Evolutionary conservation across 2,888 invertebrate species (phyloP).

Genomic region (Apeira syringaria): DNA sequence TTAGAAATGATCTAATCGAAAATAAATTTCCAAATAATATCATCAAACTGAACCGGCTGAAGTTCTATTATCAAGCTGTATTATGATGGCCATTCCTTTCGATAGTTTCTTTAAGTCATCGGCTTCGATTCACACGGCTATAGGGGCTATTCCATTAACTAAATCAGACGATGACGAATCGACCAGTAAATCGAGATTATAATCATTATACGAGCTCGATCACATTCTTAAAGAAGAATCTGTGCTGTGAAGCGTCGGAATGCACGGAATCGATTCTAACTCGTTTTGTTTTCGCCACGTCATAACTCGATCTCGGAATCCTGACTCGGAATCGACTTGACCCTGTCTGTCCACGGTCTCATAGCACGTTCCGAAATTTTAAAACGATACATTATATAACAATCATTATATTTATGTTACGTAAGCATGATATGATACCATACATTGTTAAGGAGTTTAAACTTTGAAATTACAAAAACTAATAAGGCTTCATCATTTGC

Average conservation of each 20-base stretch:
- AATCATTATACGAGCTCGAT: conserved; percentile 71
- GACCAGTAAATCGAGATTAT: conserved; percentile 77
- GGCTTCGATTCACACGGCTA: conserved; percentile 69
- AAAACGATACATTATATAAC: conserved; percentile 14
- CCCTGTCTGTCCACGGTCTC: conserved; percentile 38
- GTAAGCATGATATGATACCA: too few relatives aligned
- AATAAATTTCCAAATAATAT: conserved; percentile 16
- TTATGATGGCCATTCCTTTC: conserved; percentile 10
- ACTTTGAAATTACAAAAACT: too few relatives aligned
- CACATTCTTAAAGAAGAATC: conserved; percentile 72
- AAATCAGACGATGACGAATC: conserved; percentile 81
- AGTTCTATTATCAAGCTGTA: conserved; percentile 11
- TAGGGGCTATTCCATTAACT: conserved; percentile 77
- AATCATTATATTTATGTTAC: too few relatives aligned
- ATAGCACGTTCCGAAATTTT: conserved; percentile 29
- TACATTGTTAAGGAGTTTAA: too few relatives aligned
- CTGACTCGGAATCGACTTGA: conserved; percentile 47
- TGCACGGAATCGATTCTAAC: conserved; percentile 78
- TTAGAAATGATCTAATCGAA: too few relatives aligned
- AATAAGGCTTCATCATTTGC: too few relatives aligned
- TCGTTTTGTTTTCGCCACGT: conserved; percentile 81
- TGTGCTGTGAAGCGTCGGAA: conserved; percentile 75
- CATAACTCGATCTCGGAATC: conserved; percentile 69
- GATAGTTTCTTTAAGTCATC: conserved; percentile 38
- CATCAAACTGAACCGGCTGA: conserved; percentile 12